Conservation (phyloP, 2,888 invertebrate species). For the Mythimna ferrago region DNA sequence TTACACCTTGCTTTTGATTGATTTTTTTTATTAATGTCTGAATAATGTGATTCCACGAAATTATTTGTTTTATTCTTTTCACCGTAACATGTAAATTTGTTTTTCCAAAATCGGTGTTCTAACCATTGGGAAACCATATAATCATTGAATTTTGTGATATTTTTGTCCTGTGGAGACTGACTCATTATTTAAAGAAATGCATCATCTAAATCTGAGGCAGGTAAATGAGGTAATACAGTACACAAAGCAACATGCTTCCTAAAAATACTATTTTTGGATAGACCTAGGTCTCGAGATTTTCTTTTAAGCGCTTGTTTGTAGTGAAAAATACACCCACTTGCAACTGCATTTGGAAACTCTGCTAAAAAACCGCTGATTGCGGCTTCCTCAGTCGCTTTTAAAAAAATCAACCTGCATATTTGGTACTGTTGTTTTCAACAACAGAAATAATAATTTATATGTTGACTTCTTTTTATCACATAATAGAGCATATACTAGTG, state of each 20-base stretch:
- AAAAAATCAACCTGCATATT: slow-evolving; percentile 19
- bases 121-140: slow-evolving; percentile 37
- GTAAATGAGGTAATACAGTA: too few species aligned
- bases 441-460: slow-evolving; percentile 15
- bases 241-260: too few species aligned
- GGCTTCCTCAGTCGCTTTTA: too few species aligned
- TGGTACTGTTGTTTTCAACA: slow-evolving; percentile 24
- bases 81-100: slow-evolving; percentile 27
- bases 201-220: too few species aligned
- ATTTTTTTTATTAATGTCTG: slow-evolving; percentile 34
- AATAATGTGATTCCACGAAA: slow-evolving; percentile 33
- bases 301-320: too few species aligned
- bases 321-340: too few species aligned
- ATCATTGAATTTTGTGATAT: slow-evolving; percentile 21
- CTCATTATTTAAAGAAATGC: too few species aligned
- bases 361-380: too few species aligned
- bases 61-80: slow-evolving; percentile 36
- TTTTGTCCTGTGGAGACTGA: slow-evolving; percentile 1
- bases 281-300: too few species aligned
- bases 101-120: slow-evolving; percentile 13
- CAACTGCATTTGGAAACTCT: too few species aligned
- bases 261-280: too few species aligned
- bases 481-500: slow-evolving; percentile 9
- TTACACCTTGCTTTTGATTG: slow-evolving; percentile 6
- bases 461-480: slow-evolving; percentile 24